These are phyloP conservation scores for Amiota minor DNA, from an alignment of 2,888 invertebrate species.

Conservation along the genomic window DNA sequence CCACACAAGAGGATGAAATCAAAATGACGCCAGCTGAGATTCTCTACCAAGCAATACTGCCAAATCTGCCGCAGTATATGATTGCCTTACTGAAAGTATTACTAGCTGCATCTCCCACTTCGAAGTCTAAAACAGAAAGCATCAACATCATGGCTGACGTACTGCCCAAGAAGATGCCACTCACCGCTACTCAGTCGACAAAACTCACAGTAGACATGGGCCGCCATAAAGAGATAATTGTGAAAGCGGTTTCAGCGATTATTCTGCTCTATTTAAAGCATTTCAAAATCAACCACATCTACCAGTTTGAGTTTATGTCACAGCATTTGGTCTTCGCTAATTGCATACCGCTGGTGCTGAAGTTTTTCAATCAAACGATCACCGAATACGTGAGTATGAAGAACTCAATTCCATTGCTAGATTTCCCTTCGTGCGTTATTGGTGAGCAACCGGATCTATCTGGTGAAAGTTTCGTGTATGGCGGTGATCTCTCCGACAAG, in stretches of 20 bases:
- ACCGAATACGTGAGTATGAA: slow-evolving; percentile 95
- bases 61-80: slow-evolving; percentile 97
- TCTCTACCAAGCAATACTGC: slow-evolving; percentile 94
- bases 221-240: slow-evolving; percentile 98
- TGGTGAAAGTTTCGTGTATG: slow-evolving; percentile 86
- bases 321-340: slow-evolving; percentile 99
- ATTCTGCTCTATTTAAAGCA: slow-evolving; percentile 94
- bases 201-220: slow-evolving; percentile 98
- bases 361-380: slow-evolving; percentile 99
- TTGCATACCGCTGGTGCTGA: slow-evolving; percentile 97
- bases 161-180: slow-evolving; percentile 97
- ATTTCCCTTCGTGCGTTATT: slow-evolving; percentile 96
- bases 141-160: slow-evolving; percentile 99
- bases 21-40: slow-evolving; percentile 89
- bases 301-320: slow-evolving; percentile 99
- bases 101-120: slow-evolving; percentile 98
- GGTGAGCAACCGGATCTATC: slow-evolving; percentile 96
- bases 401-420: slow-evolving; percentile 92
- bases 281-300: slow-evolving; percentile 96
- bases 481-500: slow-evolving; percentile 79
- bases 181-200: slow-evolving; percentile 94
- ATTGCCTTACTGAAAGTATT: slow-evolving; percentile 97
- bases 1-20: slow-evolving; percentile 85
- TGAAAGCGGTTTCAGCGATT: slow-evolving; percentile 94
- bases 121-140: slow-evolving; percentile 97